A percentile compares a stretch with the other conserved stretches of the same genome.
These are phyloP conservation scores for Mythimna albipuncta DNA, from an alignment of 2,888 invertebrate species.

Conservation along the genomic window DNA sequence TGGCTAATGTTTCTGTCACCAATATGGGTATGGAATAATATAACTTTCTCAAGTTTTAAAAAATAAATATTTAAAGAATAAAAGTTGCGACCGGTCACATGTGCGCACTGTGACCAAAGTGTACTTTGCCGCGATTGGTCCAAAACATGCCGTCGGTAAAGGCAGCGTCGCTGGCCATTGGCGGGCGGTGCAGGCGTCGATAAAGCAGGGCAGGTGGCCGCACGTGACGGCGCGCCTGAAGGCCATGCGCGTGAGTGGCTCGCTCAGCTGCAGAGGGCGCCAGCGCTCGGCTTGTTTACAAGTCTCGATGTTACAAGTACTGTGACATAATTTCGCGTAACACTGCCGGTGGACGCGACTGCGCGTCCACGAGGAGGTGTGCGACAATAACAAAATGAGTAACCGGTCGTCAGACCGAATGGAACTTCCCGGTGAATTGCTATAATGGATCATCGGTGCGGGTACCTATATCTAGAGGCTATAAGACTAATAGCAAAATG, in stretches of 20 bases:
- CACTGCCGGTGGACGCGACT: constrained; percentile 43
- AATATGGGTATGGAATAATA: constrained; percentile 41
- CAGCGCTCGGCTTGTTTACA: constrained; percentile 76
- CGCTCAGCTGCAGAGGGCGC: constrained; percentile 75
- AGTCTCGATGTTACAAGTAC: constrained; percentile 60
- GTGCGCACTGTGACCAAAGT: constrained; percentile 80
- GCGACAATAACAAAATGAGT: constrained; percentile 64
- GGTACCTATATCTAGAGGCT: neutral
- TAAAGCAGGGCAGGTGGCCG: constrained; percentile 71
- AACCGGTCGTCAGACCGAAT: constrained; percentile 44
- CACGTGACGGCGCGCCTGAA: constrained; percentile 78
- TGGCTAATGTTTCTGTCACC: constrained; percentile 35
- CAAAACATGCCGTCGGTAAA: constrained; percentile 67
- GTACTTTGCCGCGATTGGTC: constrained; percentile 78
- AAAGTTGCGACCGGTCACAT: constrained; percentile 81
- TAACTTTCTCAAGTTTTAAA: constrained; percentile 54
- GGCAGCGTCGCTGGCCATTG: constrained; percentile 72
- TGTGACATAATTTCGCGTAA: constrained; percentile 84
- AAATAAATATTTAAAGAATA: constrained; percentile 55
- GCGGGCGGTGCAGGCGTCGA: constrained; percentile 67
- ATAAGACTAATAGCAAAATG: constrained; percentile 6
- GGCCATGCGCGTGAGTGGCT: constrained; percentile 58
- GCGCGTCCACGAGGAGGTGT: constrained; percentile 47
- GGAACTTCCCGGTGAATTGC: constrained; percentile 24
- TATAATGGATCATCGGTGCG: constrained; percentile 10